A percentile compares a stretch with the other conserved stretches of the same genome.
phyloP scores from a whole-genome alignment of 2,797 vertebrate genomes.

The Gadopsis marmoratus region DNA sequence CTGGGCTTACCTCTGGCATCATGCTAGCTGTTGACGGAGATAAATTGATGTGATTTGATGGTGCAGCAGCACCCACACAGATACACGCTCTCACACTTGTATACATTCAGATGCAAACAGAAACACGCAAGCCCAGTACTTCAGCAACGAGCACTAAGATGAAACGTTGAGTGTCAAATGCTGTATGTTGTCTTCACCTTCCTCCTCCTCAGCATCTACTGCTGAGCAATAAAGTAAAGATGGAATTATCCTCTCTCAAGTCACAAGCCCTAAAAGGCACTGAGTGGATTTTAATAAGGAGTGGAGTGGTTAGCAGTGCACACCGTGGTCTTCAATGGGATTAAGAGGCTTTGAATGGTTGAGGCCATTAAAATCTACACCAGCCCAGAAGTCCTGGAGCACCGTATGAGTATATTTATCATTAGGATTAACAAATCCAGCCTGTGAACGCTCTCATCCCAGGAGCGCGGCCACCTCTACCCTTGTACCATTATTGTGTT shows the following conservation, averaged over 20 bases:
- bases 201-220: constrained; percentile 41
- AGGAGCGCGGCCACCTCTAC: constrained; percentile 65
- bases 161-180: constrained; percentile 24
- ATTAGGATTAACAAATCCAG: constrained; percentile 82
- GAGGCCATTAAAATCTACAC: constrained; percentile 84
- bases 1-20: constrained; percentile 54
- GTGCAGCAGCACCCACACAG: constrained; percentile 54
- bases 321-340: constrained; percentile 79
- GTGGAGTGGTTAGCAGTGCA: constrained; percentile 74
- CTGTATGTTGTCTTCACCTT: constrained; percentile 29
- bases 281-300: constrained; percentile 84
- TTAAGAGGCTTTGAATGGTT: constrained; percentile 85
- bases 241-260: constrained; percentile 64
- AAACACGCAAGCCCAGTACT: constrained; percentile 37
- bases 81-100: constrained; percentile 8
- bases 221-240: constrained; percentile 63
- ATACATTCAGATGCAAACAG: constrained; percentile 34
- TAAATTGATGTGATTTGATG: constrained; percentile 73
- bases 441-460: constrained; percentile 63
- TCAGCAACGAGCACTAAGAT: constrained; percentile 13
- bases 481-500: constrained; percentile 70
- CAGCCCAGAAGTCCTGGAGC: constrained; percentile 70
- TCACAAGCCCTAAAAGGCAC: constrained; percentile 69
- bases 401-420: constrained; percentile 82
- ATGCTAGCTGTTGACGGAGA: constrained; percentile 53